These are phyloP conservation scores for Zosterops lateralis DNA, from an alignment of 2,113 vertebrate species.

Conservation along the genomic window DNA sequence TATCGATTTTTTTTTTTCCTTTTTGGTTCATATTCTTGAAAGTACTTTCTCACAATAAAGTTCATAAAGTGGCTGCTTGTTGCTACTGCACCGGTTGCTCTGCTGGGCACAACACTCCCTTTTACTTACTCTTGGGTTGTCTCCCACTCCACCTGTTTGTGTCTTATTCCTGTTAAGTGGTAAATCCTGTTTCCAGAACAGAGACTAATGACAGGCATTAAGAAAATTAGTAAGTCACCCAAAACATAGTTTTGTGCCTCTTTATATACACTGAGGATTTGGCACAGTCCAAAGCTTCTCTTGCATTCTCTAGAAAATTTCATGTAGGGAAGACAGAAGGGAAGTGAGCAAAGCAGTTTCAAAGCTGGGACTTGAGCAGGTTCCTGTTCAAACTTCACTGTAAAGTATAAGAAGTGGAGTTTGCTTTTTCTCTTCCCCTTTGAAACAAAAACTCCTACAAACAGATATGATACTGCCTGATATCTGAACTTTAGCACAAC, in stretches of 20 bases:
- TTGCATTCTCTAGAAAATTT: background rate
- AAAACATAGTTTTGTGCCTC: background rate
- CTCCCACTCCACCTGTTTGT: background rate
- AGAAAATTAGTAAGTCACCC: background rate
- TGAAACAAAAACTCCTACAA: background rate
- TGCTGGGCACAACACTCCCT: fast-evolving
- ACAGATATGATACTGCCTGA: background rate
- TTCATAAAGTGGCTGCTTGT: background rate
- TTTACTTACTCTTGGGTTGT: background rate
- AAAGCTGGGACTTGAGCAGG: background rate
- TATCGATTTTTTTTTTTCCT: background rate
- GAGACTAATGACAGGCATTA: background rate
- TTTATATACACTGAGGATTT: background rate
- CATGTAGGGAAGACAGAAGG: background rate
- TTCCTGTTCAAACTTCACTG: background rate
- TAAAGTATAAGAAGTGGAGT: background rate
- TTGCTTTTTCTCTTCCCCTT: background rate
- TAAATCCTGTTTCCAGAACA: background rate
- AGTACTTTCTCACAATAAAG: background rate
- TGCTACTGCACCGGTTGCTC: background rate
- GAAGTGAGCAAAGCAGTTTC: background rate
- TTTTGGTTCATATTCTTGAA: background rate
- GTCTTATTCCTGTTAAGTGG: background rate
- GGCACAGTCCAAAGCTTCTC: background rate
- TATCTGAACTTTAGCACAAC: background rate